Conservation (phyloP, 2,888 invertebrate species). For the Drosophila robusta region DNA sequence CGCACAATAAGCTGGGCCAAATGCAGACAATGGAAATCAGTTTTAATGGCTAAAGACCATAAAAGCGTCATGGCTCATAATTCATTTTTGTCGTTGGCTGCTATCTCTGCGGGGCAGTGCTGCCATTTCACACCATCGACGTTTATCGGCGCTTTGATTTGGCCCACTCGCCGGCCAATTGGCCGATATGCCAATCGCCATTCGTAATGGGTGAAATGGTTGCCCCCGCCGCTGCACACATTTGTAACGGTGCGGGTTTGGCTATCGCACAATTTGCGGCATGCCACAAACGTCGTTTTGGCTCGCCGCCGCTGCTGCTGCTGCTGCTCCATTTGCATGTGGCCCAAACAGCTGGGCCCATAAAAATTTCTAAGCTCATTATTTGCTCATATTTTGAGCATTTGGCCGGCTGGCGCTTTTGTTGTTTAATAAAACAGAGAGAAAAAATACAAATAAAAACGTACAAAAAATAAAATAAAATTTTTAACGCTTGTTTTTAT, state of each 20-base stretch:
- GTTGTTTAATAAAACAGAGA: constrained; percentile 21
- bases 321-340: constrained; percentile 44
- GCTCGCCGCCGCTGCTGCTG: constrained; percentile 1
- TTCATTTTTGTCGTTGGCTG: constrained; percentile 57
- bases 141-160: constrained; percentile 71
- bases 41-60: constrained; percentile 70
- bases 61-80: constrained; percentile 76
- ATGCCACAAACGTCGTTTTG: constrained; percentile 41
- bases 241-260: constrained; percentile 14
- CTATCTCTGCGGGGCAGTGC: constrained; percentile 48
- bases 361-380: constrained; percentile 78
- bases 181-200: constrained; percentile 62
- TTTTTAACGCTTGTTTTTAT: constrained; percentile 58
- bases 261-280: constrained; percentile 46
- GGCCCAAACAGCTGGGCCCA: constrained; percentile 40
- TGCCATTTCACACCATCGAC: constrained; percentile 71
- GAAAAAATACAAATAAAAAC: constrained; percentile 17
- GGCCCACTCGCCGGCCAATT: constrained; percentile 59
- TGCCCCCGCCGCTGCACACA: constrained; percentile 3
- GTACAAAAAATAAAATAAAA: constrained; percentile 50
- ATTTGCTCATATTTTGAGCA: constrained; percentile 69
- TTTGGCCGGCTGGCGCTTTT: constrained; percentile 34
- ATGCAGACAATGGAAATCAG: constrained; percentile 71
- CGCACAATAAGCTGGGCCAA: constrained; percentile 34
- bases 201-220: constrained; percentile 59